Evolutionary conservation across 2,888 invertebrate genomes (phyloP).

Genomic region (Brachyptera risi): DNA sequence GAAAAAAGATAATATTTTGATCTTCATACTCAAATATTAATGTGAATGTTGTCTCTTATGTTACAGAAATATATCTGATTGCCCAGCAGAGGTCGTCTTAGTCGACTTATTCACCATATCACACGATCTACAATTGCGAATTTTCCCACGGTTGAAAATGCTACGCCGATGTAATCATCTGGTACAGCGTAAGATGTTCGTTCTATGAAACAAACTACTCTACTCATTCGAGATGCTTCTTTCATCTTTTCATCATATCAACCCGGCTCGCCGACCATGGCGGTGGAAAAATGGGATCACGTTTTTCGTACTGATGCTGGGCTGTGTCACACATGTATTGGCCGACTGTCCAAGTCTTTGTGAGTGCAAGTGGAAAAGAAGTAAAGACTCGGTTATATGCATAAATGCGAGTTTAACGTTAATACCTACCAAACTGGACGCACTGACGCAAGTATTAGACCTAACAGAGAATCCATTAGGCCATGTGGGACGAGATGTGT

Average conservation of each 20-base stretch:
- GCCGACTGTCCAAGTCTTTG: constrained; percentile 71
- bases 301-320: not conserved
- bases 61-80: too few species aligned
- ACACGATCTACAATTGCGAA: too few species aligned
- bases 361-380: constrained; percentile 86
- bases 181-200: too few species aligned
- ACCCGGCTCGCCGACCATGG: constrained; percentile 22
- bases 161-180: too few species aligned
- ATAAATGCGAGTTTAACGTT: constrained; percentile 68
- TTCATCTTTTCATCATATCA: not conserved
- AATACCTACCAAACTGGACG: constrained; percentile 69
- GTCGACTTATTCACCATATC: too few species aligned
- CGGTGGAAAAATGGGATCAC: constrained; percentile 20
- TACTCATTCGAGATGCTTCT: too few species aligned
- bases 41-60: too few species aligned
- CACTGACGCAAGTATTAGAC: constrained; percentile 73
- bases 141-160: too few species aligned
- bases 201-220: too few species aligned
- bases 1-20: too few species aligned
- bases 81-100: too few species aligned
- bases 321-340: constrained; percentile 40
- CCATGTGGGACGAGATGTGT: constrained; percentile 65
- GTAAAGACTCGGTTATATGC: constrained; percentile 80
- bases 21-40: too few species aligned
- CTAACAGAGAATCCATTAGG: constrained; percentile 68